Conservation (phyloP, 2,113 vertebrate species). For the Silurus glanis region DNA sequence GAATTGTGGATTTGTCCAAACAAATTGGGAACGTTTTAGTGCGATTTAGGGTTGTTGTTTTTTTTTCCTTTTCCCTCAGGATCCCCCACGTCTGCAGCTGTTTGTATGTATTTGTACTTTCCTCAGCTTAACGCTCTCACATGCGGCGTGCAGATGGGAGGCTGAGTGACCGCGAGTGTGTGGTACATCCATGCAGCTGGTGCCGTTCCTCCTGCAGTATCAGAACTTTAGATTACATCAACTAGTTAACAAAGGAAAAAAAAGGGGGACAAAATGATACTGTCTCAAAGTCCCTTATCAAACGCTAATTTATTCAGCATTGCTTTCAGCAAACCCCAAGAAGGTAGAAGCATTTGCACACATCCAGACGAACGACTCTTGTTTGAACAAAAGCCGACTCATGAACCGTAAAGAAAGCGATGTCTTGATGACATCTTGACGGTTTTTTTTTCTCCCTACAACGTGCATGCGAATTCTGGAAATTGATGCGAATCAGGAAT, state of each 20-base stretch:
- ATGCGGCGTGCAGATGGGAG: slow-evolving; percentile 18
- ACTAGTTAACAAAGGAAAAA: background rate
- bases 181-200: slow-evolving; percentile 23
- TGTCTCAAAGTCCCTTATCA: background rate
- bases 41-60: background rate
- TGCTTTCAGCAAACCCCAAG: background rate
- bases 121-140: slow-evolving; percentile 11
- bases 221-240: background rate
- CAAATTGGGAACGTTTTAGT: slow-evolving; percentile 13
- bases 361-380: background rate
- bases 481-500: background rate
- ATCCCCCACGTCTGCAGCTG: background rate
- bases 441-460: background rate
- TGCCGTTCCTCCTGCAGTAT: background rate
- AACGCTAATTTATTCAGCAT: background rate
- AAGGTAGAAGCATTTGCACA: background rate
- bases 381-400: background rate
- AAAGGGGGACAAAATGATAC: background rate
- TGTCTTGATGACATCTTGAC: background rate
- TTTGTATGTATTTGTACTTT: slow-evolving; percentile 15
- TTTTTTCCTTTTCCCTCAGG: no score
- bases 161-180: slow-evolving; percentile 22
- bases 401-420: background rate
- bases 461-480: background rate
- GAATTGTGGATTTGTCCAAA: slow-evolving; percentile 18